phyloP scores from a whole-genome alignment of 2,888 invertebrate species.

The Gastrophysa polygoni region DNA sequence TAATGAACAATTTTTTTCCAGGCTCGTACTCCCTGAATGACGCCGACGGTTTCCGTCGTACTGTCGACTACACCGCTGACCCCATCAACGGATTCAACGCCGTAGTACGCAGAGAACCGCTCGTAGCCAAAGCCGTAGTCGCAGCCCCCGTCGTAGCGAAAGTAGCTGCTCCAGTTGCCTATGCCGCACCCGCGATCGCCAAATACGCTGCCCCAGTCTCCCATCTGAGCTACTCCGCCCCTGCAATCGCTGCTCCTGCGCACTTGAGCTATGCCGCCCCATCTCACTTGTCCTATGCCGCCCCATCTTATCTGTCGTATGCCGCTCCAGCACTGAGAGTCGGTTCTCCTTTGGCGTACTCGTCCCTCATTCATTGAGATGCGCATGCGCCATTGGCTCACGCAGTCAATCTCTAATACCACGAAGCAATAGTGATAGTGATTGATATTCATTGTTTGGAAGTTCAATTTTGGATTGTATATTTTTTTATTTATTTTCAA shows the following conservation, averaged over 20 bases:
- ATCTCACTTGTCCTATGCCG: not conserved
- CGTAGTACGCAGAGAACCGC: conserved; percentile 62
- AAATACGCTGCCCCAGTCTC: conserved; percentile 17
- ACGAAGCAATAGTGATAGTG: too few species aligned
- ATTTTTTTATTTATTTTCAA: not conserved
- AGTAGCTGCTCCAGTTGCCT: conserved; percentile 23
- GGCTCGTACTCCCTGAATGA: conserved; percentile 61
- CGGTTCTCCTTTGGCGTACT: conserved; percentile 32
- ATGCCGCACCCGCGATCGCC: conserved; percentile 11
- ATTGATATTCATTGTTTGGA: not conserved
- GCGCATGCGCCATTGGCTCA: too few species aligned
- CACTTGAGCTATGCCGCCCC: not conserved
- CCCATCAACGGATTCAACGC: conserved; percentile 64
- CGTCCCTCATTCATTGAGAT: conserved; percentile 3
- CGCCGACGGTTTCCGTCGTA: conserved; percentile 68
- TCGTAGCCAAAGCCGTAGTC: conserved; percentile 37
- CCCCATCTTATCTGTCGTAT: conserved; percentile 10
- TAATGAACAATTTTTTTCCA: conserved; percentile 16
- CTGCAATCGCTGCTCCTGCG: conserved; percentile 38
- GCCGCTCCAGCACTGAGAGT: conserved; percentile 43
- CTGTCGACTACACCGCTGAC: conserved; percentile 66
- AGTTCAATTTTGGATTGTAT: not conserved
- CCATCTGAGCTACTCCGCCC: conserved; percentile 29
- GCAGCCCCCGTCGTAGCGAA: conserved; percentile 25
- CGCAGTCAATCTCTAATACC: too few species aligned